phyloP scores from a whole-genome alignment of 2,113 vertebrate species.

The Paratilapia polleni region DNA sequence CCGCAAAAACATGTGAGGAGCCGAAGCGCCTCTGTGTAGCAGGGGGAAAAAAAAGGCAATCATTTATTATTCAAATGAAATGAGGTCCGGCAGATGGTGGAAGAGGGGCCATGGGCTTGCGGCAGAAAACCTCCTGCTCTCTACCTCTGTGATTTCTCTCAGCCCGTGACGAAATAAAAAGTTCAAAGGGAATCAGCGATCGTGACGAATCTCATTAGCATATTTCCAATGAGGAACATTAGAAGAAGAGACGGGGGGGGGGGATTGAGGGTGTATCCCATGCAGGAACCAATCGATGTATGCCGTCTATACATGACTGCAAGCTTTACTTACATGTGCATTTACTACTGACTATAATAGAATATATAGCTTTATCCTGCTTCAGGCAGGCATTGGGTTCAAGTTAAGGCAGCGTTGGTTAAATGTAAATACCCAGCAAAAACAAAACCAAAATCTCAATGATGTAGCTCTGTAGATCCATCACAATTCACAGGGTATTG shows the following conservation, averaged over 20 bases:
- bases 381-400: background rate
- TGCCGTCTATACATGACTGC: slow-evolving; percentile 46
- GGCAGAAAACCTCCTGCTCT: slow-evolving; percentile 88
- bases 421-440: slow-evolving; percentile 7
- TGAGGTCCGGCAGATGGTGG: slow-evolving; percentile 91
- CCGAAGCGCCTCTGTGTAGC: slow-evolving; percentile 55
- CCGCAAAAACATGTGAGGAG: slow-evolving; percentile 59
- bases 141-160: slow-evolving; percentile 87
- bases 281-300: slow-evolving; percentile 69
- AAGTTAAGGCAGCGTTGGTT: background rate
- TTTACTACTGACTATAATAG: slow-evolving; percentile 3
- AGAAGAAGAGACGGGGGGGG: slow-evolving; percentile 53
- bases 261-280: slow-evolving; percentile 30
- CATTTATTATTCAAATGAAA: slow-evolving; percentile 92
- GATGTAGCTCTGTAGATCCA: background rate
- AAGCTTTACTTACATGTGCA: slow-evolving; percentile 19
- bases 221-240: slow-evolving; percentile 91
- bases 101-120: slow-evolving; percentile 85
- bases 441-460: background rate
- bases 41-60: slow-evolving; percentile 56
- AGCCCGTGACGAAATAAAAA: slow-evolving; percentile 87
- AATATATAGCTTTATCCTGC: background rate
- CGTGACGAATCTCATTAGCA: slow-evolving; percentile 90
- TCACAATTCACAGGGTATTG: background rate
- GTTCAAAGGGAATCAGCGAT: slow-evolving; percentile 95